Conservation (phyloP, 2,113 vertebrate genomes). For the Tachysurus fulvidraco region DNA sequence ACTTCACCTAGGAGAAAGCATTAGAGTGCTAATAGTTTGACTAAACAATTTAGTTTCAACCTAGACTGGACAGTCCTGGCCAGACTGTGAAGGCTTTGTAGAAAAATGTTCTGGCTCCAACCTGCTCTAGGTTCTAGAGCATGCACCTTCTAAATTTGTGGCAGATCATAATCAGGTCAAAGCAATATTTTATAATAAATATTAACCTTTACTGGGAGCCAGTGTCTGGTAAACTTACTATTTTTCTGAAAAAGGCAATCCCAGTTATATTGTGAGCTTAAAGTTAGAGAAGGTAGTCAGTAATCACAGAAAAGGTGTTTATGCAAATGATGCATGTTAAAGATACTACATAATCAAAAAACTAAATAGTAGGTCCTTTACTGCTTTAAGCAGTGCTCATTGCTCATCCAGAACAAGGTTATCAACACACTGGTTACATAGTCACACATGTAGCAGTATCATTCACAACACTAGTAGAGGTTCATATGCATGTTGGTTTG, state of each 20-base stretch:
- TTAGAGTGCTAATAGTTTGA: not conserved
- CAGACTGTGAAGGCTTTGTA: not conserved
- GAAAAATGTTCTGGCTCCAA: not conserved
- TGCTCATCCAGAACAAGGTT: not conserved
- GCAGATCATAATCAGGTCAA: not conserved
- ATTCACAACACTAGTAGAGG: too few relatives aligned
- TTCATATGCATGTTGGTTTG: not conserved
- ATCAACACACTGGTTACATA: not conserved
- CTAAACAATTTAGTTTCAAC: too few relatives aligned
- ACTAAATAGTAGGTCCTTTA: not conserved
- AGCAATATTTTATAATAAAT: not conserved
- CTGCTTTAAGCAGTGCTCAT: not conserved
- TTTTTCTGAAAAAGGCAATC: too few relatives aligned
- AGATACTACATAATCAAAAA: not conserved
- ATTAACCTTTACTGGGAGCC: not conserved
- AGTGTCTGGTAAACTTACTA: too few relatives aligned
- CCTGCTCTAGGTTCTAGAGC: not conserved
- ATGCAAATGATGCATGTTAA: too few relatives aligned
- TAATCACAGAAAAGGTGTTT: too few relatives aligned
- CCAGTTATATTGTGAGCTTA: too few relatives aligned
- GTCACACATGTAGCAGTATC: not conserved
- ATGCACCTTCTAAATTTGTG: not conserved
- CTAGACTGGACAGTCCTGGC: too few relatives aligned
- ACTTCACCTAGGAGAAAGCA: not conserved
- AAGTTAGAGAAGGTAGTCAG: too few relatives aligned